Evolutionary conservation across 2,113 vertebrate species (phyloP).

Genomic region (Cheirogaleus medius): DNA sequence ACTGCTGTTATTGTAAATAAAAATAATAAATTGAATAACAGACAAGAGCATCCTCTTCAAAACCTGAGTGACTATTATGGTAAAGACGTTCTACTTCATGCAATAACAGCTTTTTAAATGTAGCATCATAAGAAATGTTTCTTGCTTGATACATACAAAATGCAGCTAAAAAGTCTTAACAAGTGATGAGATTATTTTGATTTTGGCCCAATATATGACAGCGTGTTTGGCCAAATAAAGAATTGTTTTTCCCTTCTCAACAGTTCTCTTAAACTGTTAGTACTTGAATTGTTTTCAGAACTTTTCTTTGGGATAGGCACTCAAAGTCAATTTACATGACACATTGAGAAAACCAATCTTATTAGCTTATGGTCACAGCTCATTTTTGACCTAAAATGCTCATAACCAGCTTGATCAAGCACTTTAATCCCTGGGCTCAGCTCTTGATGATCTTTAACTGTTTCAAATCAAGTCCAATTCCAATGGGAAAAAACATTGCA

Average conservation of each 20-base stretch:
- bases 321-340: neutral
- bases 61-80: neutral
- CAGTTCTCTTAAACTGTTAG: neutral
- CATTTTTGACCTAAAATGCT: slow-evolving; percentile 42
- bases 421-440: neutral
- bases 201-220: neutral
- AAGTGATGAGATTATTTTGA: neutral
- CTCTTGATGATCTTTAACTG: slow-evolving; percentile 1
- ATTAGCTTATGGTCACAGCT: neutral
- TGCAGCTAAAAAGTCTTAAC: neutral
- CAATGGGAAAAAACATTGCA: neutral
- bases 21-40: neutral
- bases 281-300: neutral
- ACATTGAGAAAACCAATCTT: neutral
- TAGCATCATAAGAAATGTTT: neutral
- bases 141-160: neutral
- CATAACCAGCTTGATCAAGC: neutral
- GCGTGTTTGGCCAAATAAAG: neutral
- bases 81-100: neutral
- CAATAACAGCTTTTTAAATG: neutral
- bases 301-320: neutral
- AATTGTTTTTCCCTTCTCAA: neutral
- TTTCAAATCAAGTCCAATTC: slow-evolving; percentile 45
- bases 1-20: neutral
- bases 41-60: neutral